Evolutionary conservation across 2,113 vertebrate species (phyloP), one percentile per base, ranked within the genome.

Genomic region (Dryoscopus gambensis): DNA sequence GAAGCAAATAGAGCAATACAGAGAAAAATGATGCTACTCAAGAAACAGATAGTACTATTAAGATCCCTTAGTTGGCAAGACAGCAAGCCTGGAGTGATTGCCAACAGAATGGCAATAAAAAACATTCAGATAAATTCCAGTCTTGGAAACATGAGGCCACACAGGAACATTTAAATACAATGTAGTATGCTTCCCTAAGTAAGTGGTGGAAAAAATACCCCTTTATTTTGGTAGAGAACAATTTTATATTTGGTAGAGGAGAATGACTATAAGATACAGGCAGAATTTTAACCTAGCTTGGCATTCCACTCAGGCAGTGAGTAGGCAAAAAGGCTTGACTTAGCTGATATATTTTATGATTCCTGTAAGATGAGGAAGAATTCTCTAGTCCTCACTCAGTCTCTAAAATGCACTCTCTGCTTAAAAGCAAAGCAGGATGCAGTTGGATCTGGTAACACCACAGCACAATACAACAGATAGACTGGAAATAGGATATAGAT

Each of bases 81-180:
- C 77, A 91, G 77, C 40, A 84, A 95, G 53, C 18, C 73, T 82
- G 55, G 64, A 89, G 70, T 87, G 84, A 87, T 96, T 91, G 91
- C 93, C 94, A 94, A 35, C 74, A 76, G 91, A 69, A 82, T 87
- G 78, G 70, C 78, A 91, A 55, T 67, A 95, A 57, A 57, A 93
- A 95, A 57, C 9, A 0, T 89, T 71, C 65, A 82, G 59, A 76
- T 87, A 73, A 91, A 93, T 91, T 91, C 65, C 49, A 69, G 74
- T 89, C 47, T 94, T 10, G 3, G 37, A 89, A 90, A 69, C 77
- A 44, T 79, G n/a, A 87, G 77, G 69, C 44, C 67, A 65, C 56
- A 56, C 17, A 60, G 80, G 64, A 93, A 52, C 47, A 78, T 91
- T 89, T 81, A 94, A 87, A 84, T 94, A 77, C 65, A 56, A 21